phyloP scores from a whole-genome alignment of 2,888 invertebrate species.

The Caenorhabditis virilis region DNA sequence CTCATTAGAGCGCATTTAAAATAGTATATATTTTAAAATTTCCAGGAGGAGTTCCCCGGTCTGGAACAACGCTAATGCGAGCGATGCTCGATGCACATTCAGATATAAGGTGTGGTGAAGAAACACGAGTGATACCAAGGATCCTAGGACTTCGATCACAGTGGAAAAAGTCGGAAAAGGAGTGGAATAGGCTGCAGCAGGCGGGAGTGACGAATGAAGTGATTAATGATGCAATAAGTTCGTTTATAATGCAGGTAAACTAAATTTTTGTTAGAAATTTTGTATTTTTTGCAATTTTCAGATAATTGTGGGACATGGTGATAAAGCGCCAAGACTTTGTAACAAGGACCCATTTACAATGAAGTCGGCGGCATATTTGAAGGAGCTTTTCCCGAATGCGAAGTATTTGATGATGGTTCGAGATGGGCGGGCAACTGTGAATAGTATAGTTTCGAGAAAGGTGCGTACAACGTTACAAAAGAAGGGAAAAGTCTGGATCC shows the following conservation, averaged over 20 bases:
- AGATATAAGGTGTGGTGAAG: conserved; percentile 78
- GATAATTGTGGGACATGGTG: conserved; percentile 88
- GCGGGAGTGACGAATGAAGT: conserved; percentile 91
- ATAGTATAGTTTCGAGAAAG: conserved; percentile 95
- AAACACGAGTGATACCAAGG: conserved; percentile 83
- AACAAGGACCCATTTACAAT: conserved; percentile 98
- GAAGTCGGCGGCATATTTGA: conserved; percentile 92
- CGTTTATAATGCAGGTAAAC: conserved; percentile 77
- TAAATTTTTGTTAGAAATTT: not conserved
- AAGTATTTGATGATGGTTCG: conserved; percentile 86
- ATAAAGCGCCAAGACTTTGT: conserved; percentile 86
- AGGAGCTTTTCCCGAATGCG: conserved; percentile 92
- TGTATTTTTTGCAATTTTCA: conserved; percentile 12
- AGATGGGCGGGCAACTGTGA: conserved; percentile 96
- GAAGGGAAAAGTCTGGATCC: too few species aligned
- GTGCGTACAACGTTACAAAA: conserved; percentile 16
- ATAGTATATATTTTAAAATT: not conserved
- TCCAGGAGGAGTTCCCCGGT: conserved; percentile 75
- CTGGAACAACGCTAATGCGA: conserved; percentile 94
- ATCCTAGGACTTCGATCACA: conserved; percentile 92
- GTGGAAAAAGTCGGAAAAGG: conserved; percentile 89
- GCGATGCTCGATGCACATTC: conserved; percentile 98
- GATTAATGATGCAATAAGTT: conserved; percentile 91
- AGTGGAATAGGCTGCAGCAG: conserved; percentile 80
- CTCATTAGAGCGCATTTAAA: too few species aligned